Evolutionary conservation across 2,888 invertebrate genomes (phyloP).

Genomic region (Nomada hirtipes): DNA sequence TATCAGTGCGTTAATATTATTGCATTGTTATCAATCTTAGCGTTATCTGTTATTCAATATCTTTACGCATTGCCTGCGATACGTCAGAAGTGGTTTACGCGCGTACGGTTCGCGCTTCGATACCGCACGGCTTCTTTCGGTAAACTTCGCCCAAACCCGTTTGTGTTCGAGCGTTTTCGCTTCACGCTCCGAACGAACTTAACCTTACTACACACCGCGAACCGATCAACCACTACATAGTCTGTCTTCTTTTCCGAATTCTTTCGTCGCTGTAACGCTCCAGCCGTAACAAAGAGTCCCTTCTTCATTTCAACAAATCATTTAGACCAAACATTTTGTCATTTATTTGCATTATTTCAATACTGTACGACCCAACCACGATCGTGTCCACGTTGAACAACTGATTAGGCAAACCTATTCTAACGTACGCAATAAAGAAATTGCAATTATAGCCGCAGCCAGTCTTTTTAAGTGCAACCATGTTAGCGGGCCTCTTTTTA

Average conservation of each 20-base stretch:
- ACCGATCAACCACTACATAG: slow-evolving; percentile 55
- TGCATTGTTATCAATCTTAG: slow-evolving; percentile 58
- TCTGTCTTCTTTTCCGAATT: slow-evolving; percentile 50
- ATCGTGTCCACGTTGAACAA: slow-evolving; percentile 23
- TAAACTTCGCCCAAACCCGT: slow-evolving; percentile 39
- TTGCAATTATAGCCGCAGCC: slow-evolving; percentile 3
- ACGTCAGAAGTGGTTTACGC: slow-evolving; percentile 62
- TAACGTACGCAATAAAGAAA: slow-evolving; percentile 32
- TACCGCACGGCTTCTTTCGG: slow-evolving; percentile 49
- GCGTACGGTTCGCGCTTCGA: slow-evolving; percentile 44
- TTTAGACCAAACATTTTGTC: neutral
- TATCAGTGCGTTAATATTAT: slow-evolving; percentile 43
- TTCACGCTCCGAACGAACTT: slow-evolving; percentile 63
- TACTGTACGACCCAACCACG: neutral
- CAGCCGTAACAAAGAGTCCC: neutral
- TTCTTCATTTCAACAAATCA: neutral
- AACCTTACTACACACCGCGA: slow-evolving; percentile 65
- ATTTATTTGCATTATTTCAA: slow-evolving; percentile 18
- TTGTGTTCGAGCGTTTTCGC: slow-evolving; percentile 54
- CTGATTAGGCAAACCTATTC: slow-evolving; percentile 49
- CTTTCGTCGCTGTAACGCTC: slow-evolving; percentile 44
- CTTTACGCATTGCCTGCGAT: slow-evolving; percentile 28
- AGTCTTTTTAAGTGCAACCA: slow-evolving; percentile 33
- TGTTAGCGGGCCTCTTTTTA: neutral
- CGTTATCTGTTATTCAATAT: slow-evolving; percentile 64